phyloP scores from a whole-genome alignment of 1,140 invertebrate species.

The Maniola jurtina region DNA sequence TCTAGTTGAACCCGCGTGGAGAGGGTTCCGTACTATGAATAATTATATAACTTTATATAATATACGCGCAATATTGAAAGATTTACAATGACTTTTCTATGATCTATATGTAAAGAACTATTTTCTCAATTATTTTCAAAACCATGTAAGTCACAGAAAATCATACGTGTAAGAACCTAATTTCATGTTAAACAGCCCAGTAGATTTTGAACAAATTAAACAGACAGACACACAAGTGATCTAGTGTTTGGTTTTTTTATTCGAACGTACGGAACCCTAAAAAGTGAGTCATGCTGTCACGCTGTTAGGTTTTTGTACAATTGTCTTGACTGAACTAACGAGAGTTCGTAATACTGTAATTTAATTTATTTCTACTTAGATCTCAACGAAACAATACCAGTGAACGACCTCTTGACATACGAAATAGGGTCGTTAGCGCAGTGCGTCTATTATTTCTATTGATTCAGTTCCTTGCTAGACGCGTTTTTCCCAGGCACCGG shows the following conservation, averaged over 20 bases:
- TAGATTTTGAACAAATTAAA: too few relatives aligned
- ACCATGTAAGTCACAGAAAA: too few relatives aligned
- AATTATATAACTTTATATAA: too few relatives aligned
- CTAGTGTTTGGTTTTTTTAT: not conserved
- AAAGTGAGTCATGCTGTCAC: not conserved
- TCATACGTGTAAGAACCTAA: too few relatives aligned
- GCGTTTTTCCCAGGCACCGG: slow-evolving; percentile 67
- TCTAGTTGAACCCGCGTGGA: too few relatives aligned
- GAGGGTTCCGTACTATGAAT: too few relatives aligned
- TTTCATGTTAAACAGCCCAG: too few relatives aligned
- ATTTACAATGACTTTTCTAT: too few relatives aligned
- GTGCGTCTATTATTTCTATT: slow-evolving; percentile 44
- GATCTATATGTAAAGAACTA: too few relatives aligned
- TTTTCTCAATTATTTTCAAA: too few relatives aligned
- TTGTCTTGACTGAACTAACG: not conserved
- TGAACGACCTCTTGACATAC: slow-evolving; percentile 48
- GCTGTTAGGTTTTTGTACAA: not conserved
- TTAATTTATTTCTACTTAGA: slow-evolving; percentile 12
- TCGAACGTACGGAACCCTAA: not conserved
- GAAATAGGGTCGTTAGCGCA: slow-evolving; percentile 37
- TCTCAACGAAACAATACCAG: slow-evolving; percentile 33
- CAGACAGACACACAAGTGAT: too few relatives aligned
- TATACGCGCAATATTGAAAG: too few relatives aligned
- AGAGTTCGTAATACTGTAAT: slow-evolving; percentile 1
- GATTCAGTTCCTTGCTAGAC: slow-evolving; percentile 46